A percentile compares a stretch with the other conserved stretches of the same genome.
Evolutionary conservation across 1,140 invertebrate species (phyloP).

Genomic region (Holotrichia oblita): DNA sequence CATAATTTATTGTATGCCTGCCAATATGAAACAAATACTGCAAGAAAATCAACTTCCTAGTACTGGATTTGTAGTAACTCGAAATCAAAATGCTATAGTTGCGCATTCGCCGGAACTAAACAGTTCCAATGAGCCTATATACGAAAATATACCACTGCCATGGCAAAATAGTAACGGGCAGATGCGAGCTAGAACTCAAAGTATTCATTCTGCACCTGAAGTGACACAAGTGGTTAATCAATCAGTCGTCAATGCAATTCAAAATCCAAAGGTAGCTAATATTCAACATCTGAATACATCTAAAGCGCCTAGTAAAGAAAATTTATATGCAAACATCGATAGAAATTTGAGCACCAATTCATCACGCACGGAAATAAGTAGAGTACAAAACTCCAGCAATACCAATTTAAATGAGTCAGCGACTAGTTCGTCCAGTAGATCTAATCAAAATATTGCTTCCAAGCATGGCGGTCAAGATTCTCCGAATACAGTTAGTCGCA

Average conservation of each 20-base stretch:
- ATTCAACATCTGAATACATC: constrained; percentile 47
- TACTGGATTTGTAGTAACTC: constrained; percentile 63
- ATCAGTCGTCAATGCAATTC: constrained; percentile 53
- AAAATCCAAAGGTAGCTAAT: constrained; percentile 42
- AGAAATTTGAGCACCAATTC: constrained; percentile 46
- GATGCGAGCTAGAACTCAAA: constrained; percentile 70
- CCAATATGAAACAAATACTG: constrained; percentile 61
- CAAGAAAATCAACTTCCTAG: constrained; percentile 62
- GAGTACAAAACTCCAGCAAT: constrained; percentile 41
- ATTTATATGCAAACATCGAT: constrained; percentile 55
- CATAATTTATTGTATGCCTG: constrained; percentile 69
- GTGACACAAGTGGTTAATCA: constrained; percentile 60
- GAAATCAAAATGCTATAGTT: constrained; percentile 60
- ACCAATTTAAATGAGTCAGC: constrained; percentile 44
- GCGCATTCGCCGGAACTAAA: constrained; percentile 55
- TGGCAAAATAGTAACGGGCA: constrained; percentile 65
- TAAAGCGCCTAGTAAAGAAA: constrained; percentile 51
- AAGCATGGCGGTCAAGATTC: constrained; percentile 40
- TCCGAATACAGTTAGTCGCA: constrained; percentile 46
- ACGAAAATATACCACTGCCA: constrained; percentile 78
- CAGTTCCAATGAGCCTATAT: constrained; percentile 75
- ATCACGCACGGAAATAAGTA: constrained; percentile 50
- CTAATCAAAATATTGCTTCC: constrained; percentile 47
- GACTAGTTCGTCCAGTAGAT: constrained; percentile 42
- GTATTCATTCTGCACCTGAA: constrained; percentile 73